Evolutionary conservation across 2,888 invertebrate species (phyloP).

Genomic region (Keiferia lycopersicella): DNA sequence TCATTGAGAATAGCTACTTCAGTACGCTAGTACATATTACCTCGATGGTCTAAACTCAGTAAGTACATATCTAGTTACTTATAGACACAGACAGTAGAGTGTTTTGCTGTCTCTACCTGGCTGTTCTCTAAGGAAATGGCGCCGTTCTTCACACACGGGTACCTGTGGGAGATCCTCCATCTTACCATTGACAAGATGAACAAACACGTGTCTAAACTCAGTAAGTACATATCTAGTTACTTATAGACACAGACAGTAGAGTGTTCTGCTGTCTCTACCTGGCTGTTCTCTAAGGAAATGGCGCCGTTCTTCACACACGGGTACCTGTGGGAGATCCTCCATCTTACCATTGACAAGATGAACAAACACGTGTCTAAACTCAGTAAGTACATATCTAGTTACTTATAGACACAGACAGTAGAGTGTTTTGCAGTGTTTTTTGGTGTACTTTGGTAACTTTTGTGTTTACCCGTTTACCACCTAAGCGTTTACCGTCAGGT

Average conservation of each 20-base stretch:
- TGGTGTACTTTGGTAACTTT: no score
- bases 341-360: constrained; percentile 96
- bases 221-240: constrained; percentile 56
- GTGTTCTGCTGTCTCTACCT: constrained; percentile 97
- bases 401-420: no score
- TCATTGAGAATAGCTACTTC: no score
- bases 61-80: no score
- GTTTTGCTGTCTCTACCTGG: constrained; percentile 98
- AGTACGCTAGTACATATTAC: no score
- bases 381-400: constrained; percentile 75
- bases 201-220: constrained; percentile 93
- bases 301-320: constrained; percentile 93
- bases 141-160: constrained; percentile 94
- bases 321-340: constrained; percentile 98
- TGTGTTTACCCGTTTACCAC: no score
- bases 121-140: constrained; percentile 96
- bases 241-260: no score
- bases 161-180: constrained; percentile 98
- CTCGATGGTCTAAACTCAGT: no score
- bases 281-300: constrained; percentile 97
- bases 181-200: constrained; percentile 97
- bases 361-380: constrained; percentile 95
- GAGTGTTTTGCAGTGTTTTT: no score
- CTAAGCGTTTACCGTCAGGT: no score
- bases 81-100: no score